These are phyloP conservation scores for Platysternon megacephalum DNA, from an alignment of 2,113 vertebrate genomes.

Conservation along the genomic window DNA sequence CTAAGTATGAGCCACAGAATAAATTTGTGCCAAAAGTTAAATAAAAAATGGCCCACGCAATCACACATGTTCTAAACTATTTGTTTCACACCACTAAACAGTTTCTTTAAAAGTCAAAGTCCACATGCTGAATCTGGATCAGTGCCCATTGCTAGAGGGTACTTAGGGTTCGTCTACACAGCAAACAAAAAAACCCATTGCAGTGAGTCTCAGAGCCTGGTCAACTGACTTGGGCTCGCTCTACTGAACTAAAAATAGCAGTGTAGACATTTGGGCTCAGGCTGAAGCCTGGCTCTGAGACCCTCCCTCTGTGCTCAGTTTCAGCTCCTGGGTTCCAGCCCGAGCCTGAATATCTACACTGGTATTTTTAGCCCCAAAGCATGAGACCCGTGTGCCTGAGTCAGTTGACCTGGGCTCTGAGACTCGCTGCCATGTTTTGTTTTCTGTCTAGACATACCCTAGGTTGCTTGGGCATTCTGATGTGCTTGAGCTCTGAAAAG, in stretches of 20 bases:
- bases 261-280: neutral
- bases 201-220: neutral
- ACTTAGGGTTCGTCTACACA: neutral
- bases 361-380: neutral
- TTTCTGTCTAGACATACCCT: neutral
- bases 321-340: neutral
- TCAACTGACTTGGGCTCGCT: neutral
- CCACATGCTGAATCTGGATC: neutral
- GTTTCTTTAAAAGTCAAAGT: neutral
- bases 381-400: neutral
- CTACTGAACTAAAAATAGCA: neutral
- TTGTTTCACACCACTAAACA: neutral
- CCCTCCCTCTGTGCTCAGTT: neutral
- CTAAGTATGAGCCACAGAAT: neutral
- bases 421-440: neutral
- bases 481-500: neutral
- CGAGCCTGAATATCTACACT: neutral
- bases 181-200: neutral
- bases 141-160: neutral
- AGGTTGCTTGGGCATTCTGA: neutral
- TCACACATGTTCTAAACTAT: accelerated
- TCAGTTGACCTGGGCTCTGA: neutral
- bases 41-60: neutral
- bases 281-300: neutral
- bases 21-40: neutral